Percentiles rank a stretch among this genome's conserved stretches.
phyloP scores from a whole-genome alignment of 2,113 vertebrate species.

The Cettia cetti region DNA sequence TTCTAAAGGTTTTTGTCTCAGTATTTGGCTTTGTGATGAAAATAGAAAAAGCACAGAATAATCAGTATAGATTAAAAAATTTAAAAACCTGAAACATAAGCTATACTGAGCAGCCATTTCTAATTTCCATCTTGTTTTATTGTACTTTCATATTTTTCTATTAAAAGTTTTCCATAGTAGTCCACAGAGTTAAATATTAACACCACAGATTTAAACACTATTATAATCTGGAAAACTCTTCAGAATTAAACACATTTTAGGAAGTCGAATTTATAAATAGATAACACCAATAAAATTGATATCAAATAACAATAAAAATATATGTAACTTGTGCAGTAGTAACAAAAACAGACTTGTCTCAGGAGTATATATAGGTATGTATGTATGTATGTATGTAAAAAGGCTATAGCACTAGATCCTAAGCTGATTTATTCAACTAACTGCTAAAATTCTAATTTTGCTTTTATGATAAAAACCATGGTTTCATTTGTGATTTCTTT shows the following conservation, averaged over 20 bases:
- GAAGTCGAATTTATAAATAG: background rate
- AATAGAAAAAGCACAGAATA: background rate
- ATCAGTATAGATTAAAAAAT: background rate
- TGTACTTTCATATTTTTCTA: background rate
- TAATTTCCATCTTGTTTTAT: background rate
- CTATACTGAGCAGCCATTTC: background rate
- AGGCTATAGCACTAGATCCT: background rate
- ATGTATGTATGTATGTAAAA: background rate
- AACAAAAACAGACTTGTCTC: background rate
- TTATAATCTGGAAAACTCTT: background rate
- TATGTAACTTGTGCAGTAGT: background rate
- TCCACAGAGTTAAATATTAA: background rate
- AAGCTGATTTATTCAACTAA: background rate
- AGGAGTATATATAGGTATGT: background rate
- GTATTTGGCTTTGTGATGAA: background rate
- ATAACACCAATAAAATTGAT: background rate
- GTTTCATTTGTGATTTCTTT: background rate
- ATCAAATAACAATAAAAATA: background rate
- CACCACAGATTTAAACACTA: background rate
- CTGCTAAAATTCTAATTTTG: background rate
- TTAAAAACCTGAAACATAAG: fast-evolving
- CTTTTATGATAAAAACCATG: background rate
- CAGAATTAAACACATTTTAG: background rate
- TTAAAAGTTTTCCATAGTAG: background rate
- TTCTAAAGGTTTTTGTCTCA: background rate